Base-by-base conservation (phyloP, 92 coral and sea anemone species). In the Palythoa grandiflora region DNA sequence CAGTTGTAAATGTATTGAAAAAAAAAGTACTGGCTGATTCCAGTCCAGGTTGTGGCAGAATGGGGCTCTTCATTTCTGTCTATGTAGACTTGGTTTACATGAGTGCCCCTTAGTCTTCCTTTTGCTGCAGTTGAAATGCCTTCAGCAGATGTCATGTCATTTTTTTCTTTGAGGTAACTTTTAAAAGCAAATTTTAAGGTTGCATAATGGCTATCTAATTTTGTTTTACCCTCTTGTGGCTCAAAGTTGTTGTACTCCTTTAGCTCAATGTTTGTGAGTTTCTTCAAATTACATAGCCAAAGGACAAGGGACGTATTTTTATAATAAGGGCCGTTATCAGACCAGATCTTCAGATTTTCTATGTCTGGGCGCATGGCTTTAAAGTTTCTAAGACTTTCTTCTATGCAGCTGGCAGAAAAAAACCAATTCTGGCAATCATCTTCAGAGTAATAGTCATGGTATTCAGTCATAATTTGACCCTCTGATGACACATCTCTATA, bases 271-370 rank as follows among this genome's bases (percentile, higher is more conserved):
- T 77, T 72, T 11, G 87, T 72, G 7, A 17, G 47, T 73, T 85
- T 83, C 37, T 80, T 38, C 13, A 73, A 47, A 20, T 71, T 55
- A 54, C 57, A 72, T 14, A 89, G 77, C 92, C 90, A 79, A 65
- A 89, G 14, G 19, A 89, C 51, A 40, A 92, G 84, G 17, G 78
- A 70, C 3, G 93, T 87, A 83, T 92, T 92, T 52, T 92, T 88
- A 76, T 90, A 92, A 72, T 92, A 91, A 75, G 93, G 80, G 20
- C 95, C 93, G 87, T 92, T 89, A 84, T 92, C 92, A 37, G 94
- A 89, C 94, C 92, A 92, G 47, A 92, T 77, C 21, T 70, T 63
- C n/a, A 83, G 13, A 3, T 35, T 6, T 38, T 54, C 35, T 35
- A 81, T 53, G 28, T 91, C 74, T 20, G 89, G 87, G 73, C 78